Base-by-base conservation (phyloP, 2,113 vertebrate genomes). In the Myxocyprinus asiaticus region DNA sequence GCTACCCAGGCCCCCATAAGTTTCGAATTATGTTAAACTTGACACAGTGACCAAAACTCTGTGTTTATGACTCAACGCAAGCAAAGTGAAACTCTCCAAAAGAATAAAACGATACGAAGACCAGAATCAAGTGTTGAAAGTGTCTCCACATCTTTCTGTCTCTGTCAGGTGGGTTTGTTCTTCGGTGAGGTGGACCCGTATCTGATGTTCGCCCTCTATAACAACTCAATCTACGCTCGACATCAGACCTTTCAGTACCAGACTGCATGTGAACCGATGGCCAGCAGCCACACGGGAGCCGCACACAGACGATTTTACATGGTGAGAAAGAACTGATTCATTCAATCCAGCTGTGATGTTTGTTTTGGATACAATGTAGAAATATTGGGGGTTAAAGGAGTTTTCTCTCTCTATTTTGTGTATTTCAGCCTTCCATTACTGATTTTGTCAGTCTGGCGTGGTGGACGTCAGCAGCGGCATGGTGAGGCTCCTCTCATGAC, bases 141-240 rank as follows among this genome's bases (percentile, higher is more conserved):
- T 76, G 17, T 10, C 8, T 7, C 4, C 4, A 2, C n/a, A 12
- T n/a, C 14, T 68, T n/a, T n/a, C 50, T 22, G 33, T 59, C 15
- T 50, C 4, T 86, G 42, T 9, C 88, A 99, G 98, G 94, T 98
- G 53, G 98, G 98, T 65, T 94, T 94, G 88, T 99, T 99, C 89
- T 98, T 99, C 81, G 98, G 98, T 0, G 96, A 98, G 7, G 96
- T 99, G 81, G 97, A 99, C 0, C 93, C 96, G 63, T 95, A 95
- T 85, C 88, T 99, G 84, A 99, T 99, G 98, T 91, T 96, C 0
- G 97, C 98, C 0, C 96, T 99, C 78, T 99, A 96, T 89, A 98
- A 98, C 88, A 96, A 95, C 88, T 98, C 97, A 62, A 97, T 99
- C 91, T 99, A 96, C 65, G 48, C 84, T 3, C 94, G 95, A 3